Evolutionary conservation across 2,888 invertebrate species (phyloP).

Genomic region (Beris chalybata): DNA sequence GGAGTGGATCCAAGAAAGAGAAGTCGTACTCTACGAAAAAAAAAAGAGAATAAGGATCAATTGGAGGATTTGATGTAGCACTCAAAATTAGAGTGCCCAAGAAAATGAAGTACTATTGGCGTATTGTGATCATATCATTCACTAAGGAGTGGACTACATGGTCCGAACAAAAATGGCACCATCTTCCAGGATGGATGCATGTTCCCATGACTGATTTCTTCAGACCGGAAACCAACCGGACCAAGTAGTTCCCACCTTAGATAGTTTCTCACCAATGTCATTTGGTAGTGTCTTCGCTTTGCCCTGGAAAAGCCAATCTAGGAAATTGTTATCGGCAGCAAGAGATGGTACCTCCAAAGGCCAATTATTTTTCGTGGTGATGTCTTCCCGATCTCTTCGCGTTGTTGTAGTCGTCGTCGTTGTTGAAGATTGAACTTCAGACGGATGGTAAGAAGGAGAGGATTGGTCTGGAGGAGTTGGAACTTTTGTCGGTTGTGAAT

Average conservation of each 20-base stretch:
- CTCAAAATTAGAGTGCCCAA: too few relatives aligned
- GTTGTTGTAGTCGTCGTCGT: conserved; percentile 12
- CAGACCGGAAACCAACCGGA: too few relatives aligned
- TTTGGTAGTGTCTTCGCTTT: conserved; percentile 36
- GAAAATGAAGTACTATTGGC: too few relatives aligned
- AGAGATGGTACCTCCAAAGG: conserved; percentile 29
- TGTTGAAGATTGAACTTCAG: neutral
- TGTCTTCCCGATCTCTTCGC: conserved; percentile 10
- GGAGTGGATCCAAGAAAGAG: conserved; percentile 48
- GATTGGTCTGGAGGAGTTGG: neutral
- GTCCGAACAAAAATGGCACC: too few relatives aligned
- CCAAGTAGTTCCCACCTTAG: too few relatives aligned
- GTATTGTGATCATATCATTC: too few relatives aligned
- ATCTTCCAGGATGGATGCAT: too few relatives aligned
- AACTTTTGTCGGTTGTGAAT: neutral
- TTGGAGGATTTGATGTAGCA: too few relatives aligned
- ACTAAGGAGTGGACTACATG: too few relatives aligned
- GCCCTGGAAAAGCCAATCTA: conserved; percentile 40
- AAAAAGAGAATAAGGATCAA: neutral
- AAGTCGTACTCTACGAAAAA: conserved; percentile 39
- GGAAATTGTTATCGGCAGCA: conserved; percentile 37
- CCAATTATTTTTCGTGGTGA: neutral
- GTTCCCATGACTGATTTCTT: too few relatives aligned
- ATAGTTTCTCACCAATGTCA: conserved; percentile 33
- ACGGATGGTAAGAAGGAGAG: neutral